A percentile compares a stretch with the other conserved stretches of the same genome.
Conservation (phyloP, 2,888 invertebrate genomes). For the Drosophila robusta region DNA sequence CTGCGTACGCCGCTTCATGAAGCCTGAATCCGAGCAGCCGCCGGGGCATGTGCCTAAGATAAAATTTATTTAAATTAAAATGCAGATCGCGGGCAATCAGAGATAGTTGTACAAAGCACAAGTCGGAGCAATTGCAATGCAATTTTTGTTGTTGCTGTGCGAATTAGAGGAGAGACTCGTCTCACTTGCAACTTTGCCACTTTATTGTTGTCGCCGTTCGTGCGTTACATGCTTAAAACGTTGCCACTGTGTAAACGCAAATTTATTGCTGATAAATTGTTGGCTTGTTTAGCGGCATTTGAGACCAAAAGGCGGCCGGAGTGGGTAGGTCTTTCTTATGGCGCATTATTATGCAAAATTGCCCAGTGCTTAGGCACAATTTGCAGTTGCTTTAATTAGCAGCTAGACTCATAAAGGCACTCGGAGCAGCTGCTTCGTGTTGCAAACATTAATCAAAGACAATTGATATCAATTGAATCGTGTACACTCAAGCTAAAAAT, state of each 20-base stretch:
- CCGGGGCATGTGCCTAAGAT: constrained; percentile 27
- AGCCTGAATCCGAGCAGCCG: background rate
- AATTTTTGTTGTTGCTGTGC: constrained; percentile 27
- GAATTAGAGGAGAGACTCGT: constrained; percentile 27
- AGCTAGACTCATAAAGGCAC: constrained; percentile 28
- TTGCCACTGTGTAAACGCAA: constrained; percentile 51
- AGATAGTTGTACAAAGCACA: constrained; percentile 20
- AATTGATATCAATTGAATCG: constrained; percentile 72
- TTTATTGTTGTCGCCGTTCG: constrained; percentile 34
- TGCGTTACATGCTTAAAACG: constrained; percentile 37
- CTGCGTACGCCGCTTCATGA: constrained; percentile 36
- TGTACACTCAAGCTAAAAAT: constrained; percentile 38
- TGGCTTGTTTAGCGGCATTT: constrained; percentile 44
- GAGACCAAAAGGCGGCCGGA: constrained; percentile 6
- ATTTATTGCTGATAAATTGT: constrained; percentile 78
- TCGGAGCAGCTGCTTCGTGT: constrained; percentile 48
- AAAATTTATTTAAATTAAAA: constrained; percentile 77
- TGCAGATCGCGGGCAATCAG: constrained; percentile 56
- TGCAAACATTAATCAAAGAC: constrained; percentile 67
- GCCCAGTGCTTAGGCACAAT: constrained; percentile 58
- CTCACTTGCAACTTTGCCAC: constrained; percentile 32
- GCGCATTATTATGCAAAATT: constrained; percentile 43
- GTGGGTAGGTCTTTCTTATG: constrained; percentile 22
- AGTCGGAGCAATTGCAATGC: constrained; percentile 31
- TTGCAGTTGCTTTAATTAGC: constrained; percentile 72